Percentiles rank a stretch among this genome's conserved stretches.
These are phyloP conservation scores for Sipha maydis DNA, from an alignment of 2,888 invertebrate species.

Conservation along the genomic window DNA sequence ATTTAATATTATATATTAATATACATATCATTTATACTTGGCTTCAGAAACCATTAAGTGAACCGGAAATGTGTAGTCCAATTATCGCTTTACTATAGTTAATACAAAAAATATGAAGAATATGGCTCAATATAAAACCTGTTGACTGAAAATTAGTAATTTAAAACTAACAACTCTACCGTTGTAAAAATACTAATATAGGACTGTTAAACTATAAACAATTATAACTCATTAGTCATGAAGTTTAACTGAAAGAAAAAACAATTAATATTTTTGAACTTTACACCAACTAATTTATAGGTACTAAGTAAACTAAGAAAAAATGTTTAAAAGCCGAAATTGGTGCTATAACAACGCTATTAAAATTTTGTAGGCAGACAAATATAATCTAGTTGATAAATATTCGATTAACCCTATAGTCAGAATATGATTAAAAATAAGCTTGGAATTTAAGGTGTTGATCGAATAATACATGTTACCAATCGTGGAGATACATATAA, in stretches of 20 bases:
- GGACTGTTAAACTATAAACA: not conserved
- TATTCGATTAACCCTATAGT: too few species aligned
- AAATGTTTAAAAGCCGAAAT: too few species aligned
- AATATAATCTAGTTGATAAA: too few species aligned
- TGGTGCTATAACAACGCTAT: too few species aligned
- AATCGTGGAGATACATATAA: too few species aligned
- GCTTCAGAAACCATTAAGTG: not conserved
- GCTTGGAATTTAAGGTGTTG: too few species aligned
- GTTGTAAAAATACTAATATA: not conserved
- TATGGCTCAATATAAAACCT: not conserved
- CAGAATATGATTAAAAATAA: too few species aligned
- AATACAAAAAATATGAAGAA: not conserved
- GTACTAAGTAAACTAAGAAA: too few species aligned
- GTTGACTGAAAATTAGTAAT: not conserved
- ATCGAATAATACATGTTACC: too few species aligned
- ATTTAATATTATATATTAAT: not conserved
- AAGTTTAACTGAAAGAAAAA: not conserved
- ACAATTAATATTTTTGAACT: not conserved
- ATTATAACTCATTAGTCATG: not conserved
- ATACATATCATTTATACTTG: not conserved
- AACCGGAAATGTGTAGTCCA: not conserved
- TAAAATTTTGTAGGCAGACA: too few species aligned
- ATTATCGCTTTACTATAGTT: not conserved
- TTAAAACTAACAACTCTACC: not conserved
- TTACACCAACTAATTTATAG: not conserved